Conservation (phyloP, 2,113 vertebrate genomes). For the Aldabrachelys gigantea region DNA sequence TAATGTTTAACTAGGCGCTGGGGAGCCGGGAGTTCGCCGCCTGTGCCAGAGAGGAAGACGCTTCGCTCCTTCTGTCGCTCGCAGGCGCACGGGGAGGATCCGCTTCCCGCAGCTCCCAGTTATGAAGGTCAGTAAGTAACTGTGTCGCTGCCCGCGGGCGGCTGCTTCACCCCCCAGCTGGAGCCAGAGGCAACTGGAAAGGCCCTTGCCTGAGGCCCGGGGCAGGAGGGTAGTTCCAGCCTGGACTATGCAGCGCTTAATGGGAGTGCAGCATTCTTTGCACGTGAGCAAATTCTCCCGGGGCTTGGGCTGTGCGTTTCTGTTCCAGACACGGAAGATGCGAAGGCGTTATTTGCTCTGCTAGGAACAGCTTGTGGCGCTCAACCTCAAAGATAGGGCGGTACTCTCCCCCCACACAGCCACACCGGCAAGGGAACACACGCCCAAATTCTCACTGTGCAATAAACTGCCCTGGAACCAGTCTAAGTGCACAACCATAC, state of each 20-base stretch:
- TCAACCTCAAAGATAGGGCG: background rate
- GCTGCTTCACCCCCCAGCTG: background rate
- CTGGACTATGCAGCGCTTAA: too few relatives aligned
- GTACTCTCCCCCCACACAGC: background rate
- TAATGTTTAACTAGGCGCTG: background rate
- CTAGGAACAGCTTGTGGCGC: background rate
- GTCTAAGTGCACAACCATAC: background rate
- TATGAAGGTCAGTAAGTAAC: slow-evolving; percentile 72
- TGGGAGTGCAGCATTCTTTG: background rate
- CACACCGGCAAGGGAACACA: background rate
- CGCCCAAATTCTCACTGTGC: background rate
- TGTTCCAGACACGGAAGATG: background rate
- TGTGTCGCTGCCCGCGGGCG: too few relatives aligned
- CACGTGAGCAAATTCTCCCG: too few relatives aligned
- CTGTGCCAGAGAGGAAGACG: background rate
- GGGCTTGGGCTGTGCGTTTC: too few relatives aligned
- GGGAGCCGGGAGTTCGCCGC: too few relatives aligned
- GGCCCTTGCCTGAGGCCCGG: background rate
- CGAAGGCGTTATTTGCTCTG: background rate
- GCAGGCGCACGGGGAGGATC: background rate
- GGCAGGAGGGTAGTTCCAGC: background rate
- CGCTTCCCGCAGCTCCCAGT: background rate
- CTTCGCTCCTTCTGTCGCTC: background rate
- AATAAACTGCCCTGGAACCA: background rate
- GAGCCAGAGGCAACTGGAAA: background rate